These are phyloP conservation scores for Machimus rusticus DNA, from an alignment of 2,888 invertebrate species.

Conservation along the genomic window DNA sequence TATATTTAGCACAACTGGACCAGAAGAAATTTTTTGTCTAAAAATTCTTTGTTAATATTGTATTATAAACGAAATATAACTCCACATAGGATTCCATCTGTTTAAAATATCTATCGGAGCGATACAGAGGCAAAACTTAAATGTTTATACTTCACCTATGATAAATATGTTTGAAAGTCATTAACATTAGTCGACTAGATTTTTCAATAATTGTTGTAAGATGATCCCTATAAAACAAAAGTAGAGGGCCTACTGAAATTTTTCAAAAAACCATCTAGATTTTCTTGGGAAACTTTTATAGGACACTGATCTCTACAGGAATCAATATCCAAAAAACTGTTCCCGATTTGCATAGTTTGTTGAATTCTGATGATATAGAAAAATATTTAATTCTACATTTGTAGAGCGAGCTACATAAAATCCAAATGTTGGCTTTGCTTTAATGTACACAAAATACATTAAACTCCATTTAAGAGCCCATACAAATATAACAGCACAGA, in stretches of 20 bases:
- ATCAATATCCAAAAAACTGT: not conserved
- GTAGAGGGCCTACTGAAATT: not conserved
- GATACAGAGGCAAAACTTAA: too few relatives aligned
- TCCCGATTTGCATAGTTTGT: not conserved
- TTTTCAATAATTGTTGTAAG: not conserved
- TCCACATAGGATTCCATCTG: too few relatives aligned
- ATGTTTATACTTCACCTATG: too few relatives aligned
- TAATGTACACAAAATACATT: too few relatives aligned
- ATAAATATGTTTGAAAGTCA: too few relatives aligned
- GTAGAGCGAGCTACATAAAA: not conserved
- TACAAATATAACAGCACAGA: too few relatives aligned
- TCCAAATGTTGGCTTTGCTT: not conserved
- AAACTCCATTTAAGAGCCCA: too few relatives aligned
- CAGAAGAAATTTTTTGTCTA: too few relatives aligned
- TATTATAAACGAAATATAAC: too few relatives aligned
- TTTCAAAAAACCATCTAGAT: slow-evolving; percentile 2
- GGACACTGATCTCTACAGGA: not conserved
- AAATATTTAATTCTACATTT: not conserved
- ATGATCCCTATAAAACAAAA: not conserved
- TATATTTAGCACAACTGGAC: too few relatives aligned
- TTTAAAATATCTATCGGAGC: too few relatives aligned
- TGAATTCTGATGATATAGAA: not conserved
- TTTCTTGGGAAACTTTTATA: not conserved
- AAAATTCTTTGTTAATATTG: too few relatives aligned
- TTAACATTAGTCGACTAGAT: not conserved